A percentile compares a stretch with the other conserved stretches of the same genome.
These are phyloP conservation scores for Rhinolophus sinicus DNA, from an alignment of 2,113 vertebrate genomes.

Conservation along the genomic window DNA sequence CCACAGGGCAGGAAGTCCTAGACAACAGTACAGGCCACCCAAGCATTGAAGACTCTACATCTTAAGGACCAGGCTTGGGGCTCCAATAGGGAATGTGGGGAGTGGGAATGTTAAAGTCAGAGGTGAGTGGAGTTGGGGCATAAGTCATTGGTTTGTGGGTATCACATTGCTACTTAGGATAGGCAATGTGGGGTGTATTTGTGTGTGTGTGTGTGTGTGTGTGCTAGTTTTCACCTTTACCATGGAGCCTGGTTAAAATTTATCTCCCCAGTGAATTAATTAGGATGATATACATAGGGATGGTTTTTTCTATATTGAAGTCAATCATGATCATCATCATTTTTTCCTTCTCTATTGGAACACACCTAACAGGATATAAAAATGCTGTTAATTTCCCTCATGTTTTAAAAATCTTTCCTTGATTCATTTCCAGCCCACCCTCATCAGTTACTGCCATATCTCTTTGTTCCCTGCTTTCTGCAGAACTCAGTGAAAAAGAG, in stretches of 20 bases:
- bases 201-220: too few relatives aligned
- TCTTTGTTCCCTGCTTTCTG: neutral
- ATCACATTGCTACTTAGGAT: neutral
- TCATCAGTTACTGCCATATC: neutral
- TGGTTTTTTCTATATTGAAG: neutral
- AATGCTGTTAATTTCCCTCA: neutral
- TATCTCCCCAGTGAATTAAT: neutral
- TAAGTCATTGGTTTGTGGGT: neutral
- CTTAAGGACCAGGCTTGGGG: neutral
- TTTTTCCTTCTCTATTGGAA: neutral
- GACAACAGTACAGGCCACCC: neutral
- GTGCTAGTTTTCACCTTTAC: neutral
- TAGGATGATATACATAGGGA: neutral
- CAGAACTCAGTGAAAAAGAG: neutral
- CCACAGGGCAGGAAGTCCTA: neutral
- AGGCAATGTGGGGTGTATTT: neutral
- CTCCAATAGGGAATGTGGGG: neutral
- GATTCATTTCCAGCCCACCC: neutral
- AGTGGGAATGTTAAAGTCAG: neutral
- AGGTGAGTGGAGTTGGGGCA: too few relatives aligned
- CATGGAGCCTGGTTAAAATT: neutral
- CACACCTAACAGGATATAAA: neutral
- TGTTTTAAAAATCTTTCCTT: neutral
- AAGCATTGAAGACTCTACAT: neutral
- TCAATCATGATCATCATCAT: neutral